Evolutionary conservation across 2,113 vertebrate species (phyloP).

Genomic region (Vidua chalybeata): DNA sequence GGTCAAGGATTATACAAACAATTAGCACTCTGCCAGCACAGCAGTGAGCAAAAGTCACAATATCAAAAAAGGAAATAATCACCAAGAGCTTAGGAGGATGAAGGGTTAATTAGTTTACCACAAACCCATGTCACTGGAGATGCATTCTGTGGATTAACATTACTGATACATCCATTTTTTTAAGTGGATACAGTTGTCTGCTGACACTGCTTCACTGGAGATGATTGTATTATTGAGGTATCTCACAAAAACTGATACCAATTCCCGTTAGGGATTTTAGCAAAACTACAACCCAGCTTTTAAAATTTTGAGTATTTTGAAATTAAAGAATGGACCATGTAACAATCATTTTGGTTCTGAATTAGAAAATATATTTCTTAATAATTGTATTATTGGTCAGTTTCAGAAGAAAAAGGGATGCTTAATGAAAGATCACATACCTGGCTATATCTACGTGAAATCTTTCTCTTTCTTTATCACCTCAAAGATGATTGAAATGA

Average conservation of each 20-base stretch:
- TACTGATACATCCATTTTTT: background rate
- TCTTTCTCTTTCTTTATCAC: background rate
- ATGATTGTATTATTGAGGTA: background rate
- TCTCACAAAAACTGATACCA: background rate
- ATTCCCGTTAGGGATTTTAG: background rate
- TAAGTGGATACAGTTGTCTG: background rate
- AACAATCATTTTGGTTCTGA: background rate
- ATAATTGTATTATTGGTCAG: background rate
- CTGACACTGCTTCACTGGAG: background rate
- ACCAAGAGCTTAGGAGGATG: background rate
- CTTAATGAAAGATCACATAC: background rate
- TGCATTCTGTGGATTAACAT: background rate
- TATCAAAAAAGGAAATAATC: background rate
- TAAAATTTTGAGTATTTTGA: background rate
- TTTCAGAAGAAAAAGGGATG: background rate
- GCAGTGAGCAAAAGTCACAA: background rate
- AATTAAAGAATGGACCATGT: background rate
- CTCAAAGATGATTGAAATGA: background rate
- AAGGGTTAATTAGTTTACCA: constrained; percentile 11
- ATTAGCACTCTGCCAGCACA: background rate
- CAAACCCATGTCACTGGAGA: background rate
- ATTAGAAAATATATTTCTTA: background rate
- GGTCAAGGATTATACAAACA: background rate
- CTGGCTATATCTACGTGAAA: background rate
- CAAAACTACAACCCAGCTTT: background rate